Evolutionary conservation across 2,797 vertebrate species (phyloP).

Genomic region (Cottoperca gobio): DNA sequence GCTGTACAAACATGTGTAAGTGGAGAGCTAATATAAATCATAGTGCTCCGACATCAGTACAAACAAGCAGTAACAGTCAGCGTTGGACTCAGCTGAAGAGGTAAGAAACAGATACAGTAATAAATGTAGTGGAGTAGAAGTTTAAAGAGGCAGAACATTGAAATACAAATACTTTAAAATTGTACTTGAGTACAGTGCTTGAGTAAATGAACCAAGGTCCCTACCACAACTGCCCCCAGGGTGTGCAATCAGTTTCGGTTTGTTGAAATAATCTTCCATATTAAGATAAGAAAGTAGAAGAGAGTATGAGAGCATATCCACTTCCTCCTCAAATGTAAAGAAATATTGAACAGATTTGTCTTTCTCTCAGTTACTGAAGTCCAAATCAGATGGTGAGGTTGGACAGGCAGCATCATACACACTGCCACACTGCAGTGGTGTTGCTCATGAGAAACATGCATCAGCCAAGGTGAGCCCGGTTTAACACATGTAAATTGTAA

Average conservation of each 20-base stretch:
- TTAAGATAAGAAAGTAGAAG: background rate
- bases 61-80: background rate
- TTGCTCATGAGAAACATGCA: conserved; percentile 86
- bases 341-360: background rate
- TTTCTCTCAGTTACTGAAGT: conserved; percentile 86
- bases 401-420: conserved; percentile 74
- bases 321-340: background rate
- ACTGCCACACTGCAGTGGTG: conserved; percentile 82
- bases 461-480: conserved; percentile 86
- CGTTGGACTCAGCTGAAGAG: background rate
- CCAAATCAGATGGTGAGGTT: conserved; percentile 86
- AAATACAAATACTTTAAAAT: background rate
- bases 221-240: background rate
- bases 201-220: background rate
- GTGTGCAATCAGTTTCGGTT: background rate
- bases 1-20: too few species aligned
- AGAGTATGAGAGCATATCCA: background rate
- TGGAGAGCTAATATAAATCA: background rate
- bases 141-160: background rate
- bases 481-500: background rate
- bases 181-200: background rate
- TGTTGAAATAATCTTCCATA: background rate
- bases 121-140: background rate
- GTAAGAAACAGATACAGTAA: background rate
- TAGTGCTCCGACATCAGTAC: background rate